phyloP scores from a whole-genome alignment of 2,888 invertebrate species.

The Synergus laeviventris region DNA sequence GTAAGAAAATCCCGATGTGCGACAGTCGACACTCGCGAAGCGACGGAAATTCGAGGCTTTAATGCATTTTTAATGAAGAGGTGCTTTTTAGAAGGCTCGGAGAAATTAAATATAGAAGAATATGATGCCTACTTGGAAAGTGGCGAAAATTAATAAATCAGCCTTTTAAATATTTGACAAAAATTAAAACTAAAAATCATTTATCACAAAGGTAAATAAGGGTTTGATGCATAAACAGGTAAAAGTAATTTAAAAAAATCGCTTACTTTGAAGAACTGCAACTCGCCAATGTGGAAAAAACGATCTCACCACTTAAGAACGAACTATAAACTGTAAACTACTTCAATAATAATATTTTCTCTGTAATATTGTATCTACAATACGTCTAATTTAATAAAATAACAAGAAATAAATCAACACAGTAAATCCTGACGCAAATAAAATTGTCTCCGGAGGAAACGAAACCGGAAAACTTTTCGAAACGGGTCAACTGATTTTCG shows the following conservation, averaged over 20 bases:
- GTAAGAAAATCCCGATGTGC: not conserved
- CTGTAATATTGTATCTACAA: not conserved
- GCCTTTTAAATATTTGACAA: no score
- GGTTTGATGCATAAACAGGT: no score
- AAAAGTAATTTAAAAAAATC: not conserved
- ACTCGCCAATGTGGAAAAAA: not conserved
- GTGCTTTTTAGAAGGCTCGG: not conserved
- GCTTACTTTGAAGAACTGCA: not conserved
- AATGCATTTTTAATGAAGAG: slow-evolving; percentile 5
- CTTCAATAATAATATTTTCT: not conserved
- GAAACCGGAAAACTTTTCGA: not conserved
- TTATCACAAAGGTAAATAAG: no score
- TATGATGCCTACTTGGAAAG: no score
- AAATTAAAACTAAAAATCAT: no score
- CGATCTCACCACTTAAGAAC: not conserved
- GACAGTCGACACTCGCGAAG: slow-evolving; percentile 14
- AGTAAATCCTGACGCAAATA: not conserved
- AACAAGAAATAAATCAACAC: slow-evolving; percentile 26
- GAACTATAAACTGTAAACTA: not conserved
- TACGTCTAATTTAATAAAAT: not conserved
- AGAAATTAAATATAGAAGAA: not conserved
- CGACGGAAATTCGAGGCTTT: not conserved
- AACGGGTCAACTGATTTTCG: not conserved
- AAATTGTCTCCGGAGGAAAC: not conserved
- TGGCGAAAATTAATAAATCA: no score